phyloP scores from a whole-genome alignment of 2,113 vertebrate genomes.

The Pontoporia blainvillei region DNA sequence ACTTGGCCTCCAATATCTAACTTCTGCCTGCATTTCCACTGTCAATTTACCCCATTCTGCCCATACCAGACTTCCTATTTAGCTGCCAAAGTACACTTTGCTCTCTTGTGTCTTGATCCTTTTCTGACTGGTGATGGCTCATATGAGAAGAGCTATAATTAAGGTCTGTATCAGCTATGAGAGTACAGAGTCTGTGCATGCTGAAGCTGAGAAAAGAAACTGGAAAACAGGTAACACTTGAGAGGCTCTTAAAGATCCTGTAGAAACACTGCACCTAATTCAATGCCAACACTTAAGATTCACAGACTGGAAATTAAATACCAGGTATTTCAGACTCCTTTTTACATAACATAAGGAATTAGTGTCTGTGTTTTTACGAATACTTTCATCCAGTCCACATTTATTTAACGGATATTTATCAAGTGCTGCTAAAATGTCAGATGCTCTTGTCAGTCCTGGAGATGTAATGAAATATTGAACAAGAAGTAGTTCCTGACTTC shows the following conservation, averaged over 20 bases:
- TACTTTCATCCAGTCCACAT: neutral
- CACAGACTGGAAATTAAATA: neutral
- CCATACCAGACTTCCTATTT: neutral
- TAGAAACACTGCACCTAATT: neutral
- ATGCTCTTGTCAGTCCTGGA: neutral
- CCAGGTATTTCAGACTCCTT: neutral
- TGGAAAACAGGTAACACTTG: neutral
- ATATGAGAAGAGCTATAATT: neutral
- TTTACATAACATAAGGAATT: neutral
- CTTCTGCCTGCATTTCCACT: neutral
- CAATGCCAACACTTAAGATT: neutral
- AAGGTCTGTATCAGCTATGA: neutral
- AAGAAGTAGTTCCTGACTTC: neutral
- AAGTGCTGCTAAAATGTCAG: neutral
- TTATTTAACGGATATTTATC: conserved; percentile 22
- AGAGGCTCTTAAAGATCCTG: neutral
- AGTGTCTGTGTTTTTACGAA: neutral
- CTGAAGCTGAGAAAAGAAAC: neutral
- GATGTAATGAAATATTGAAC: neutral
- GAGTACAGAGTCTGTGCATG: neutral
- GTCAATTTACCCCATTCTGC: neutral
- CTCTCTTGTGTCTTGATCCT: neutral
- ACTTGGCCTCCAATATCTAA: neutral
- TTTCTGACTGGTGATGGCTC: neutral
- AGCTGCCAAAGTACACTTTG: neutral